Evolutionary conservation across 2,888 invertebrate genomes (phyloP), one percentile per base, ranked within the genome.

Genomic region (Horisme vitalbata): DNA sequence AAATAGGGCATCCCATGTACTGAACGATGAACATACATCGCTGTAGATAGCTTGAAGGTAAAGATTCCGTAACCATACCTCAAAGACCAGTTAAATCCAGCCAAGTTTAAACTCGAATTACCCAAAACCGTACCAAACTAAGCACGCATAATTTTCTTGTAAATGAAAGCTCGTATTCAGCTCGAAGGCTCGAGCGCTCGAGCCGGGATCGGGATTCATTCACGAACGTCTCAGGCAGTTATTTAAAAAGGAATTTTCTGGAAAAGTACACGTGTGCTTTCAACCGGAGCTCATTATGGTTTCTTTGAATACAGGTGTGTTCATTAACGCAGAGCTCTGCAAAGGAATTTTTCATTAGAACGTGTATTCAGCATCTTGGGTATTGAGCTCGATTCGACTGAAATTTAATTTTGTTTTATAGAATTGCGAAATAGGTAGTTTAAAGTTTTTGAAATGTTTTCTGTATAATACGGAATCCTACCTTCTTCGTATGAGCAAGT

Each of bases 311-410:
- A 60, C 63, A 52, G 55, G 57, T 54, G 53, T 51, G 63, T 63
- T 63, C 63, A 63, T 63, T 63, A 63, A 55, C 45, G 55, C 45
- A 41, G 46, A 32, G 65, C 50, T 65, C 55, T 58, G 65, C 63
- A 65, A 70, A 74, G 80, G 86, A 84, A 87, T 87, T 88, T 88
- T 87, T 86, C 85, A 86, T 88, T 83, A 80, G 68, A 62, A 59
- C 56, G 54, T 64, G 69, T 71, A 79, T 79, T 75, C 73, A 76
- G 70, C 58, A 62, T 59, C 49, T 37, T 32, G 39, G 43, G 54
- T 55, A 59, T 59, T 55, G 59, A 59, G 43, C 34, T 15, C 41
- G 47, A 52, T 48, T 45, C 35, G 47, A 12, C 30, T 44, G 34
- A 30, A 34, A 44, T 44, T 44, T 18, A 45, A 45, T 41, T 36